These are phyloP conservation scores for Sebastes jordani DNA, from an alignment of 2,797 vertebrate genomes.

Conservation along the genomic window DNA sequence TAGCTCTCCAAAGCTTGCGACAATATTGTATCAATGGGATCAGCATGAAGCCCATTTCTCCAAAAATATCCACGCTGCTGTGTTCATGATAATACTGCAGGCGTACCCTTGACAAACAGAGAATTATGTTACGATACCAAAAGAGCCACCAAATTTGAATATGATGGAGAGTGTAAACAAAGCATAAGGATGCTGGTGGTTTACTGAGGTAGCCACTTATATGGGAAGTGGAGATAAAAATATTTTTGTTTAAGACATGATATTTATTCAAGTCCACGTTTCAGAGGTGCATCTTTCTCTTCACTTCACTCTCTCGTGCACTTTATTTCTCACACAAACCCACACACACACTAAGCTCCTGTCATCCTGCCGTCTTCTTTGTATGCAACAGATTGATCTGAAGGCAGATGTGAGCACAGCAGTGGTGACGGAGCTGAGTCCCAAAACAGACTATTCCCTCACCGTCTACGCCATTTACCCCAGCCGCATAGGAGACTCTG, in stretches of 20 bases:
- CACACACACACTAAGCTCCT: not conserved
- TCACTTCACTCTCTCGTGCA: not conserved
- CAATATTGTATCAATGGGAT: not conserved
- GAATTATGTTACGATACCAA: not conserved
- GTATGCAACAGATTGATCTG: conserved; percentile 80
- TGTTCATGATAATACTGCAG: not conserved
- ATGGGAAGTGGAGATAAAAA: not conserved
- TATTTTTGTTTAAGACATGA: not conserved
- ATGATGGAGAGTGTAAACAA: not conserved
- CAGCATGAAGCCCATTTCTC: not conserved
- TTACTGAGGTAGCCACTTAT: not conserved
- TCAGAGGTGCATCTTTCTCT: not conserved
- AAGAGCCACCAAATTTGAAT: not conserved
- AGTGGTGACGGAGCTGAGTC: conserved; percentile 81
- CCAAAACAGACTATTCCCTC: conserved; percentile 85
- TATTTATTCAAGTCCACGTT: not conserved
- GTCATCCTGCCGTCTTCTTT: not conserved
- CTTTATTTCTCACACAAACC: not conserved
- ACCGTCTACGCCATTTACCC: conserved; percentile 84
- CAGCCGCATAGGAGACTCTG: conserved; percentile 79
- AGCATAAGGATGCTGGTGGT: not conserved
- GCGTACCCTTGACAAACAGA: not conserved
- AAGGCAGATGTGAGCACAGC: conserved; percentile 80
- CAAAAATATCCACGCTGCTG: not conserved
- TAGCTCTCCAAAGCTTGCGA: not conserved